Evolutionary conservation across 2,113 vertebrate species (phyloP), one percentile per base, ranked within the genome.

Genomic region (Malurus elegans): DNA sequence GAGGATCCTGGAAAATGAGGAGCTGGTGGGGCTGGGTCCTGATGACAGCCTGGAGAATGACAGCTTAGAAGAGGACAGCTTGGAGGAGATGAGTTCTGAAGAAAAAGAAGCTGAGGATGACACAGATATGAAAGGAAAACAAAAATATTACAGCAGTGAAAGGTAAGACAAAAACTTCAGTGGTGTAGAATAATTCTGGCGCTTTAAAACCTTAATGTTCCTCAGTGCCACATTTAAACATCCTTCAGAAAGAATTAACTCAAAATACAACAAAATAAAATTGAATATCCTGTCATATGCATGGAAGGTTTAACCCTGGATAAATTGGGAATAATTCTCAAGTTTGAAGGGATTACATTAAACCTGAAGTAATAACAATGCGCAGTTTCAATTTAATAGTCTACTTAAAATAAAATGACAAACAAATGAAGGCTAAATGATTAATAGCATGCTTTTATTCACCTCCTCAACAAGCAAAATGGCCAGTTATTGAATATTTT

Each of bases 401-500:
- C 97, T 97, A 91, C 94, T 98, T 97, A 96, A 97, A 97, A 97
- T 97, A 96, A 98, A 98, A 97, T 98, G 97, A 95, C 96, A 97
- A 98, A 98, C 96, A 97, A 97, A 97, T 93, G 95, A 97, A 98
- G 97, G 96, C 98, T 98, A 98, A 98, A 98, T 98, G 98, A 98
- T 98, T 98, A 98, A 98, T 96, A 98, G 98, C 94, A 93, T 90
- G 97, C 98, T 98, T 98, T 98, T 98, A 98, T 98, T 98, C 97
- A 97, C 97, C 96, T 97, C 85, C 96, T 97, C 95, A 93, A 98
- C 97, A 98, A 97, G 98, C 96, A 97, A 97, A 98, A 96, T 97
- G 98, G 98, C 94, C 97, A 97, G 98, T 98, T 97, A 98, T 98
- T 98, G 98, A 98, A 98, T 98, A 98, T 98, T 98, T 98, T 98